phyloP scores from a whole-genome alignment of 2,888 invertebrate species.

The Caenorhabditis uteleia region DNA sequence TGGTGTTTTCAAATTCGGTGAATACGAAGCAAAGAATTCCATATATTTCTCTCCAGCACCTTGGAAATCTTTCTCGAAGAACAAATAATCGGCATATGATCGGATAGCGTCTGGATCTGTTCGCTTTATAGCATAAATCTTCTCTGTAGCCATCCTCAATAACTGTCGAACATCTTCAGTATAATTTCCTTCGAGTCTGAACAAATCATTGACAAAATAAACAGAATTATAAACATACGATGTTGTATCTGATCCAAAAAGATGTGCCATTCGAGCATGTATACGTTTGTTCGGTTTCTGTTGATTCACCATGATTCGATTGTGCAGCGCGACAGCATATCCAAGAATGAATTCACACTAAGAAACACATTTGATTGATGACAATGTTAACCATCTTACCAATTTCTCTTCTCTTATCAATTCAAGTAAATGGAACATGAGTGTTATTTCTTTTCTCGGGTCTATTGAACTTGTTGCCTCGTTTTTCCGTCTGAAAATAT shows the following conservation, averaged over 20 bases:
- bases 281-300: constrained; percentile 16
- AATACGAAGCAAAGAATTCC: constrained; percentile 21
- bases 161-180: constrained; percentile 21
- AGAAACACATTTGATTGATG: too few species aligned
- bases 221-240: constrained; percentile 7
- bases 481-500: too few species aligned
- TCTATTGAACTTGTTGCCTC: not conserved
- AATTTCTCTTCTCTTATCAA: constrained; percentile 11
- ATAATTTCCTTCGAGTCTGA: constrained; percentile 8
- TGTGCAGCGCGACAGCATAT: constrained; percentile 11
- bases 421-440: constrained; percentile 15
- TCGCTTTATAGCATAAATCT: constrained; percentile 8
- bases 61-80: constrained; percentile 21
- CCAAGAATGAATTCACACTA: constrained; percentile 18
- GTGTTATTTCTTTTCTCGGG: constrained; percentile 1
- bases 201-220: not conserved
- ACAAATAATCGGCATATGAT: constrained; percentile 28
- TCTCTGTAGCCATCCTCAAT: constrained; percentile 11
- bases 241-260: constrained; percentile 6
- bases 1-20: not conserved
- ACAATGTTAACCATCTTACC: too few species aligned
- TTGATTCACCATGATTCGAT: constrained; percentile 12
- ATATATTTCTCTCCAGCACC: constrained; percentile 26
- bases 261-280: constrained; percentile 5
- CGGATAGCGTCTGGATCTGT: constrained; percentile 15